A percentile compares a stretch with the other conserved stretches of the same genome.
Evolutionary conservation across 1,140 invertebrate species (phyloP).

Genomic region (Drosophila tropicalis): DNA sequence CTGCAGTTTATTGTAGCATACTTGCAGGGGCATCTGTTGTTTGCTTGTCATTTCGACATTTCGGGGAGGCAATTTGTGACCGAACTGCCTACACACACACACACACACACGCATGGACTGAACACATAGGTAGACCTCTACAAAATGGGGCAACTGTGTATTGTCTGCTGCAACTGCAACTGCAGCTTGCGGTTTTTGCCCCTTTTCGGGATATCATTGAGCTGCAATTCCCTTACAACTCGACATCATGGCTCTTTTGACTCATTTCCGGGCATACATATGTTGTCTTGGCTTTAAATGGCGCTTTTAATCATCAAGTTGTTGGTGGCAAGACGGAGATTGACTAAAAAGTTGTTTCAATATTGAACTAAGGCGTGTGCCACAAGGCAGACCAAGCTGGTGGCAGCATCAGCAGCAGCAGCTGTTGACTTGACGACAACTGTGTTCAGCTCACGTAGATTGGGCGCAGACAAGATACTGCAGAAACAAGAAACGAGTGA

Average conservation of each 20-base stretch:
- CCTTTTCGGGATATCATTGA: not conserved
- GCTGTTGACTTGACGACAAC: slow-evolving; percentile 65
- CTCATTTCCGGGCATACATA: not conserved
- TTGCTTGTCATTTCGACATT: slow-evolving; percentile 56
- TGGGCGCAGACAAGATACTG: slow-evolving; percentile 12
- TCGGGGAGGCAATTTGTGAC: slow-evolving; percentile 52
- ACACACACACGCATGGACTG: not conserved
- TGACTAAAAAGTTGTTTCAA: slow-evolving; percentile 68
- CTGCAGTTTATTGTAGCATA: slow-evolving; percentile 73
- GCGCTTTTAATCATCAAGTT: slow-evolving; percentile 68
- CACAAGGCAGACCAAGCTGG: not conserved
- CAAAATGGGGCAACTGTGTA: slow-evolving; percentile 21
- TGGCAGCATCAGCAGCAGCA: slow-evolving; percentile 31
- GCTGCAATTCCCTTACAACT: slow-evolving; percentile 10
- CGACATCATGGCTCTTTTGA: not conserved
- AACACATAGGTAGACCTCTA: slow-evolving; percentile 23
- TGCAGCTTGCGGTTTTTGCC: slow-evolving; percentile 48
- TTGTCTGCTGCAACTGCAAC: slow-evolving; percentile 18
- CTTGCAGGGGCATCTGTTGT: slow-evolving; percentile 63
- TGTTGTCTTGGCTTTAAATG: slow-evolving; percentile 62
- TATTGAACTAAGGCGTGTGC: slow-evolving; percentile 68
- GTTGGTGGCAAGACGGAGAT: slow-evolving; percentile 16
- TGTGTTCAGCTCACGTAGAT: slow-evolving; percentile 52
- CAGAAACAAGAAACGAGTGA: slow-evolving; percentile 12
- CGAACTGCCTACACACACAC: not conserved